Conservation (phyloP, 92 coral and sea anemone species). For the Galaxea fascicularis region DNA sequence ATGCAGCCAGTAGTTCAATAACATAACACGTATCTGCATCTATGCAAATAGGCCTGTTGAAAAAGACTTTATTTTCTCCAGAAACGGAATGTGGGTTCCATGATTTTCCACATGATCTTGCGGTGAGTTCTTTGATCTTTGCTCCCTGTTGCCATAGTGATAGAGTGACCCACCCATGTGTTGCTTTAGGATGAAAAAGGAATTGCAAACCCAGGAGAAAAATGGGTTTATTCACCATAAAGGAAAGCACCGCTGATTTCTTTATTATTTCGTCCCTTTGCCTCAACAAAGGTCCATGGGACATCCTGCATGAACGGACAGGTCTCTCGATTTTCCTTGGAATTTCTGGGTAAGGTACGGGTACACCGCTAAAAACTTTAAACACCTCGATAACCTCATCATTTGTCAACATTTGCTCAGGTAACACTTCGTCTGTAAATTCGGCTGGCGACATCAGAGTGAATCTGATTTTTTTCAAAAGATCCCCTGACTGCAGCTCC, state of each 20-base stretch:
- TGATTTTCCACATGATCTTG: not conserved
- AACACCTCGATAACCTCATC: not conserved
- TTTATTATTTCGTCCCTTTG: not conserved
- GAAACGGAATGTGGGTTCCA: not conserved
- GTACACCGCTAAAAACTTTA: not conserved
- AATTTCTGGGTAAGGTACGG: not conserved
- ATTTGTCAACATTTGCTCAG: not conserved
- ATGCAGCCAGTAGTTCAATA: not conserved
- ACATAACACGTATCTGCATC: not conserved
- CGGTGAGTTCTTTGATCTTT: not conserved
- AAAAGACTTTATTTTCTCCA: slow-evolving; percentile 13
- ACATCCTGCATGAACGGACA: not conserved
- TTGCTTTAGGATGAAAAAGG: not conserved
- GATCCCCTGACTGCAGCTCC: not conserved
- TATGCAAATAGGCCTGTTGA: not conserved
- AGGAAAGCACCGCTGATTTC: not conserved
- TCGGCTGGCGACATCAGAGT: not conserved
- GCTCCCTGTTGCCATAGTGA: not conserved
- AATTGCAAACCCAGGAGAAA: not conserved
- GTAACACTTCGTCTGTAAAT: slow-evolving; percentile 3
- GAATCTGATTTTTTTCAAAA: not conserved
- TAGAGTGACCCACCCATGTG: not conserved
- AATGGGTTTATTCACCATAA: not conserved
- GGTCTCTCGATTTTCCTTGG: not conserved
- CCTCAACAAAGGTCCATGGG: not conserved